Conservation (phyloP, 2,113 vertebrate genomes). For the Todiramphus chloris region DNA sequence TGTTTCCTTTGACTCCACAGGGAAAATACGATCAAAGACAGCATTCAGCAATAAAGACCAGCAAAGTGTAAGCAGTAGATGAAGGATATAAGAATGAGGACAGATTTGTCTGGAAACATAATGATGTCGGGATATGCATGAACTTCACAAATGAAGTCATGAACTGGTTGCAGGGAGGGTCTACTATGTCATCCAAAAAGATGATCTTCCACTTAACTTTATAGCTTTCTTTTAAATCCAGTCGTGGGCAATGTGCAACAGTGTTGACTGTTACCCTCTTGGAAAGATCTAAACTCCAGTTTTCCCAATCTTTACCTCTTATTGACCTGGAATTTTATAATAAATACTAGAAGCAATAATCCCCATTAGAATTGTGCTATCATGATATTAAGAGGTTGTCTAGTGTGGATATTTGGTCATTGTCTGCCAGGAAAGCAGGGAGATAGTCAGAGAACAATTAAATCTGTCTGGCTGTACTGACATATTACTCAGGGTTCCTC, state of each 20-base stretch:
- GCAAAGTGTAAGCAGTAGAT: background rate
- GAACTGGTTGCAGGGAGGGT: background rate
- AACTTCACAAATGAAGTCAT: background rate
- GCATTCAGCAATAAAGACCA: background rate
- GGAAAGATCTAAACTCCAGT: background rate
- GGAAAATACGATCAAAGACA: background rate
- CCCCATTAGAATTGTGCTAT: background rate
- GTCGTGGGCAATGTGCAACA: background rate
- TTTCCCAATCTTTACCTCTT: background rate
- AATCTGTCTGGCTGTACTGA: background rate
- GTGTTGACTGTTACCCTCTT: background rate
- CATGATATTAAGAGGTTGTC: background rate
- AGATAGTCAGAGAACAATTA: background rate
- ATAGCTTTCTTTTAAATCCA: background rate
- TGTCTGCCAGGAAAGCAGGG: background rate
- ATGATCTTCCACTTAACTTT: background rate
- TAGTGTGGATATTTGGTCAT: background rate
- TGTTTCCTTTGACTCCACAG: background rate
- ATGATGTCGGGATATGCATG: background rate
- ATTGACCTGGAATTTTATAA: background rate
- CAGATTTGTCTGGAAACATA: background rate
- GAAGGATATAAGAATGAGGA: background rate
- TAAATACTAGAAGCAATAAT: background rate
- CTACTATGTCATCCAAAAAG: background rate
- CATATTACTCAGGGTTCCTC: background rate